Conservation (phyloP, 2,113 vertebrate species). For the Prunella fulvescens region DNA sequence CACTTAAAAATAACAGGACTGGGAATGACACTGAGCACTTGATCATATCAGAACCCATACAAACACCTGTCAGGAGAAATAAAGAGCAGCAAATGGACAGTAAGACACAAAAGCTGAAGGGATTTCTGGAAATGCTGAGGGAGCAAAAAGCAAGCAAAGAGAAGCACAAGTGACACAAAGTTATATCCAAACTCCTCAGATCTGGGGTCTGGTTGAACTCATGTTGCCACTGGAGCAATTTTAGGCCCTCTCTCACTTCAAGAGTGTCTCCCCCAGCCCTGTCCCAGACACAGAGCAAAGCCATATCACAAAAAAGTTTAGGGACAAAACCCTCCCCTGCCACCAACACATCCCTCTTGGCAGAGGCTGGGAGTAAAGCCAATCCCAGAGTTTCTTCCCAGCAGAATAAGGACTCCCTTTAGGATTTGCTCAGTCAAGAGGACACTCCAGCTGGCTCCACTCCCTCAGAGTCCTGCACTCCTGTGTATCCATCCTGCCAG, state of each 20-base stretch:
- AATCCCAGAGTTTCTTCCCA: conserved; percentile 31
- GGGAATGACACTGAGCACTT: background rate
- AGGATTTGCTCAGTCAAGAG: conserved; percentile 19
- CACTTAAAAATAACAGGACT: background rate
- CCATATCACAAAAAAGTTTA: background rate
- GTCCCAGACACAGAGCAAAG: background rate
- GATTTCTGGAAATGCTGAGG: background rate
- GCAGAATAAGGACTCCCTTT: conserved; percentile 40
- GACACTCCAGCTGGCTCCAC: conserved; percentile 31
- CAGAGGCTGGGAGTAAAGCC: background rate
- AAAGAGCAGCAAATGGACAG: background rate
- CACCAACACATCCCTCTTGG: background rate
- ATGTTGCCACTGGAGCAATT: background rate
- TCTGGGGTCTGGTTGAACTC: background rate
- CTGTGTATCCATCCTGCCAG: background rate
- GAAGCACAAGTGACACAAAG: background rate
- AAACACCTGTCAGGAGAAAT: background rate
- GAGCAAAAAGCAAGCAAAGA: background rate
- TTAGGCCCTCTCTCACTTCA: background rate
- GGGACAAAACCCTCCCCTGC: background rate
- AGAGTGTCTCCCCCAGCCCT: background rate
- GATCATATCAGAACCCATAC: background rate
- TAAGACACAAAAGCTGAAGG: background rate
- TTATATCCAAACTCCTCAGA: background rate
- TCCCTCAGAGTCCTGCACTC: background rate